Base-by-base conservation (phyloP, 2,888 invertebrate genomes). In the Diarsia mendica region DNA sequence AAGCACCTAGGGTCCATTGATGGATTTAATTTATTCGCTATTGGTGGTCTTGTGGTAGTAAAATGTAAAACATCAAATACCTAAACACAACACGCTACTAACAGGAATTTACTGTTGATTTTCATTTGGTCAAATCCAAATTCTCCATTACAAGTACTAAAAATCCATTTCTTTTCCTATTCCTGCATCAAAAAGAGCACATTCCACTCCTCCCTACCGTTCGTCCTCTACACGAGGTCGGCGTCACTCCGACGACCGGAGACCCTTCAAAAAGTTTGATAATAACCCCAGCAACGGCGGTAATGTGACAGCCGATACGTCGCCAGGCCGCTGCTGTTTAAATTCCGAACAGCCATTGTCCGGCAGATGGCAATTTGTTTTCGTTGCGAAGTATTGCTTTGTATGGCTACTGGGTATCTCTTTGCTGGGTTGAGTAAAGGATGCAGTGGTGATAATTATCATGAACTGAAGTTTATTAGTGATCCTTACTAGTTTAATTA, bases 301-400 rank as follows among this genome's bases (percentile, higher is more conserved):
- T 96, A 96, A 96, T 96, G 96, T 96, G 96, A 96, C 96, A 96
- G 96, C 95, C 96, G 95, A 96, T 96, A 95, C 95, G 96, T 96
- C 96, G 96, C 96, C 95, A 90, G 90, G 88, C 89, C 87, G 85
- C 87, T 90, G 89, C 92, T 92, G 92, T 94, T 95, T 93, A 93
- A 94, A 94, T 92, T 93, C 91, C 89, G 89, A 91, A 91, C 91
- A 87, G 85, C 89, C 89, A 90, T 91, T 92, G 87, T 90, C 78
- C 82, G 28, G 80, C 82, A 70, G 79, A 72, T 72, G 77, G 83
- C 85, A 85, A 83, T 83, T 83, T 83, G 85, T 83, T 73, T 72
- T 75, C 78, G 74, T 72, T 73, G 48, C 23, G 53, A 80, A 83
- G 11, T 80, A 86, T 77, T 80, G 70, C 72, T 67, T 66, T 49